These are phyloP conservation scores for Rhadinocentrus ornatus DNA, from an alignment of 2,797 vertebrate species.

Conservation along the genomic window DNA sequence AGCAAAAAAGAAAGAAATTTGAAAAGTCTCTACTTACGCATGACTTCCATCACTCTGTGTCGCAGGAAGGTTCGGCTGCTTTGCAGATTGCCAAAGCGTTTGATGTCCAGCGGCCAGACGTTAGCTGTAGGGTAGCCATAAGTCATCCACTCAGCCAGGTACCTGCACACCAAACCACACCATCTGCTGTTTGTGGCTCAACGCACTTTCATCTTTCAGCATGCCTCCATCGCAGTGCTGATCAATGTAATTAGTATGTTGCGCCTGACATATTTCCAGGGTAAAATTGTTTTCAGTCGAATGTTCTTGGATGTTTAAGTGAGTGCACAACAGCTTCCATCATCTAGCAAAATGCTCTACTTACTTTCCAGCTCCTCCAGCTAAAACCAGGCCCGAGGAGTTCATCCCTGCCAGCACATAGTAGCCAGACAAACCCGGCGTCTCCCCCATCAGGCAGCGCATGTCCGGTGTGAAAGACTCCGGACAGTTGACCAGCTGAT, in stretches of 20 bases:
- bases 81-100: constrained; percentile 94
- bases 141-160: constrained; percentile 97
- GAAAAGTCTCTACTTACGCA: constrained; percentile 87
- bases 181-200: constrained; percentile 9
- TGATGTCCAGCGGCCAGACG: constrained; percentile 95
- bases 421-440: constrained; percentile 87
- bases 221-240: not conserved
- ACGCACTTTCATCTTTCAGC: not conserved
- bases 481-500: constrained; percentile 95
- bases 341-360: constrained; percentile 41
- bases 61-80: constrained; percentile 97
- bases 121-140: constrained; percentile 93
- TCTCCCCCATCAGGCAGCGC: constrained; percentile 97
- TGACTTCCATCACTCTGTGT: constrained; percentile 98
- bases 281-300: not conserved
- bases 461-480: constrained; percentile 98
- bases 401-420: constrained; percentile 97
- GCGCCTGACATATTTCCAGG: not conserved
- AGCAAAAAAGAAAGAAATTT: not conserved
- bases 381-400: constrained; percentile 92
- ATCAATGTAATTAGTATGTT: not conserved
- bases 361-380: constrained; percentile 95
- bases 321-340: not conserved
- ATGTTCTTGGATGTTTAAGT: not conserved
- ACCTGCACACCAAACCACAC: constrained; percentile 77